Base-by-base conservation (phyloP, 2,113 vertebrate species). In the Pangasianodon hypophthalmus region DNA sequence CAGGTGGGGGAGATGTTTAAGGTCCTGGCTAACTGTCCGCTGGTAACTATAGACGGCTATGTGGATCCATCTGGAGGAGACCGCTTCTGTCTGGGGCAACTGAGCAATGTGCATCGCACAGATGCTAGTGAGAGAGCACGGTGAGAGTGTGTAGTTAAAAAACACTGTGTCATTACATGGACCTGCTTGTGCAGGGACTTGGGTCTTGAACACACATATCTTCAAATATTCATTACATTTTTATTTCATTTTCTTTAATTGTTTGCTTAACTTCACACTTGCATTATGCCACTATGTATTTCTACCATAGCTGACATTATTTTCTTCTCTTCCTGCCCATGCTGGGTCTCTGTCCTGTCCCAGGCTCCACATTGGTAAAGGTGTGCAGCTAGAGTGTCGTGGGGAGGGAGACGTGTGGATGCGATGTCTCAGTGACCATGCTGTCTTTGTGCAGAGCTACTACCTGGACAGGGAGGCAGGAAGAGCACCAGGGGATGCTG, bases 1-100 rank as follows among this genome's bases (percentile, higher is more conserved):
- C 96, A 97, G 92, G 97, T 97, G 0, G 97, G 97, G 8, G 97
- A 97, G 94, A 97, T 96, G 94, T 96, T 96, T 86, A 96, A 97
- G 89, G 96, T 97, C 1, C 95, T 95, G 48, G 93, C 96, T 85
- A 95, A 94, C 90, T 97, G 95, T 87, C 95, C 96, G 1, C 71
- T 95, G 92, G 96, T 97, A 87, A 95, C 96, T 0, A 95, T 96
- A 87, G 96, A 97, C 0, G 96, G 96, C 2, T 97, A 96, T 1
- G 95, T 96, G 90, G 96, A 97, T 58, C 96, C 96, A 0, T 96
- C 96, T 0, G 96, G 95, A 21, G 96, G 96, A 0, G 96, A 96
- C 67, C 94, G 95, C 0, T 96, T 96, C 94, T 96, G 96, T 92
- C 90, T 97, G 88, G 95, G 95, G 2, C 95, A 96, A 93, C 95